Base-by-base conservation (phyloP, 2,113 vertebrate genomes). In the Heptranchias perlo region DNA sequence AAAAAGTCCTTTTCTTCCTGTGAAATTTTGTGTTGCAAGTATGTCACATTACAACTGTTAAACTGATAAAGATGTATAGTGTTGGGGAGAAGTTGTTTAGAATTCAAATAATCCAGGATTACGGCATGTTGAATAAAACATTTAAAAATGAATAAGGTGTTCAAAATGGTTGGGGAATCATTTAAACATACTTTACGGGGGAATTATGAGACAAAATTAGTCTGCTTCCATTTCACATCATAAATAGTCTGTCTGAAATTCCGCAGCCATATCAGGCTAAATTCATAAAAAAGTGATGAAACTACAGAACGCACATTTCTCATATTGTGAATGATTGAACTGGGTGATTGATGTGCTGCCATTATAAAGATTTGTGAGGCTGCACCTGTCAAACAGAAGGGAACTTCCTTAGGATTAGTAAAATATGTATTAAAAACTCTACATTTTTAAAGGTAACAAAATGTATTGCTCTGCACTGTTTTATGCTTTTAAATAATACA, bases 371-470 rank as follows among this genome's bases (percentile, higher is more conserved):
- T 95, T 95, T 95, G 94, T 95, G 94, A 95, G 64, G 64, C 47
- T 95, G 65, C 44, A 73, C 39, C 94, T 95, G 94, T 69, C 94
- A 95, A 95, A 69, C 94, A 69, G 64, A 58, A 95, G 94, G 65
- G 94, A 69, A 69, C 94, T 95, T 95, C 64, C 94, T 95, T 95
- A 67, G 62, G 94, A 95, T 95, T 95, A 95, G 94, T 95, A 95
- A 95, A 95, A 95, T 95, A 95, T 95, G 94, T 95, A 95, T 95
- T 69, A 95, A 95, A 95, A 95, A 95, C 94, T 94, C 92, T 95
- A 95, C 94, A 95, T 95, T 95, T 95, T 95, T 95, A 69, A 95
- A 95, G 94, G 94, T 95, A 95, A 95, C 94, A 95, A 95, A 95
- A 95, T 95, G 94, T 95, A 95, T 95, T 95, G 94, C 94, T 73